Base-by-base conservation (phyloP, 92 coral and sea anemone genomes). In the Phymanthus crucifer region DNA sequence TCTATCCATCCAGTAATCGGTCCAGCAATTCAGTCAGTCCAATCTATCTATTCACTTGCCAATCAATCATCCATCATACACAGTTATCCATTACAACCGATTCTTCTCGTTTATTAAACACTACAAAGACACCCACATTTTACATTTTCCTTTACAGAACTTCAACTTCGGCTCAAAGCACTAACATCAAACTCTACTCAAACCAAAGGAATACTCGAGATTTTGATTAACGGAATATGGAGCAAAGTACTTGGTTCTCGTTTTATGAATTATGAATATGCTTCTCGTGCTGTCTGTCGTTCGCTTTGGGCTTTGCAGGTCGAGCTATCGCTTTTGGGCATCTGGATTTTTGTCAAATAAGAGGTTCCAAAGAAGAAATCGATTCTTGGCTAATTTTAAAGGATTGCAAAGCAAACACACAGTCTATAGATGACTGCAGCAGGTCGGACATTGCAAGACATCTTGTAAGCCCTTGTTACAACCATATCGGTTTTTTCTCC, bases 381-480 rank as follows among this genome's bases (percentile, higher is more conserved):
- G 64, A 54, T 54, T 54, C 64, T 29, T 54, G 64, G 64, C 27
- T 54, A 54, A 29, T 54, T 54, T 23, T 54, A 54, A 29, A 29
- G 27, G 27, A 54, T 21, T 54, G 64, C 11, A 54, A 10, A 21
- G 64, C 64, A 21, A 54, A 54, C 14, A 29, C 64, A 29, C 64
- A 54, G 11, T 54, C 64, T 23, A 54, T 54, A 54, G 64, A 21
- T 14, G 64, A 54, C 27, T 54, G 64, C 64, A 54, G 10, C 7
- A 19, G 64, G n/a, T 54, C 27, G n/a, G 64, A 54, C 64, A 54
- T 54, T 54, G 64, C 27, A 24, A 54, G 64, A 54, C 64, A 54
- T 54, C 64, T 54, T 54, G 64, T 54, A 6, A 21, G 4, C 6
- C 27, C 64, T 54, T 54, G n/a, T n/a, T n/a, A n/a, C n/a, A n/a